Percentiles rank a stretch among this genome's conserved stretches.
Evolutionary conservation across 2,113 vertebrate genomes (phyloP).

Genomic region (Mionectes macconnelli): DNA sequence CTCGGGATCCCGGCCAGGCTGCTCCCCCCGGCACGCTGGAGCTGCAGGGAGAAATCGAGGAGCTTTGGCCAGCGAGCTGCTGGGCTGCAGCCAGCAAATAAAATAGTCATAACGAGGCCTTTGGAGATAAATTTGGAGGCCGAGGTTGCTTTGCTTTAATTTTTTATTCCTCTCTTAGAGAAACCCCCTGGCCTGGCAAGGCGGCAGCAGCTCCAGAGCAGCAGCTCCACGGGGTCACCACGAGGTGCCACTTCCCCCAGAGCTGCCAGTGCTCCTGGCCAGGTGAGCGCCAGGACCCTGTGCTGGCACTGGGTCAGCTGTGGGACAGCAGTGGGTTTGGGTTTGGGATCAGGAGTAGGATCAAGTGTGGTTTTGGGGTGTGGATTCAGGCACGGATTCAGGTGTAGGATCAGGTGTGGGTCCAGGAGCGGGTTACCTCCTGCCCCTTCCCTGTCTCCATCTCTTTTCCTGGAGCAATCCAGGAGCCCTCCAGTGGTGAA

Average conservation of each 20-base stretch:
- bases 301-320: accelerated
- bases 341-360: not conserved
- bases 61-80: not conserved
- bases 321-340: not conserved
- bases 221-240: accelerated
- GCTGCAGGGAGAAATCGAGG: slow-evolving; percentile 34
- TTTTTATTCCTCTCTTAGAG: not conserved
- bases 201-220: not conserved
- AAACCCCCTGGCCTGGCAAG: not conserved
- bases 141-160: not conserved
- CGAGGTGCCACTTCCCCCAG: not conserved
- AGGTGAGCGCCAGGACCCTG: not conserved
- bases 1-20: not conserved
- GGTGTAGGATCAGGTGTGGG: not conserved
- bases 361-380: too few relatives aligned
- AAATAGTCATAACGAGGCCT: slow-evolving; percentile 51
- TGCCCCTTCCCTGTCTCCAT: not conserved
- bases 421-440: not conserved
- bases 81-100: slow-evolving; percentile 51
- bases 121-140: slow-evolving; percentile 38
- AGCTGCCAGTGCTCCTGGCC: not conserved
- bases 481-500: not conserved
- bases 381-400: too few relatives aligned
- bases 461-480: not conserved
- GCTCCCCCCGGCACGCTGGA: not conserved